Base-by-base conservation (phyloP, 2,797 vertebrate genomes). In the Morus bassanus region DNA sequence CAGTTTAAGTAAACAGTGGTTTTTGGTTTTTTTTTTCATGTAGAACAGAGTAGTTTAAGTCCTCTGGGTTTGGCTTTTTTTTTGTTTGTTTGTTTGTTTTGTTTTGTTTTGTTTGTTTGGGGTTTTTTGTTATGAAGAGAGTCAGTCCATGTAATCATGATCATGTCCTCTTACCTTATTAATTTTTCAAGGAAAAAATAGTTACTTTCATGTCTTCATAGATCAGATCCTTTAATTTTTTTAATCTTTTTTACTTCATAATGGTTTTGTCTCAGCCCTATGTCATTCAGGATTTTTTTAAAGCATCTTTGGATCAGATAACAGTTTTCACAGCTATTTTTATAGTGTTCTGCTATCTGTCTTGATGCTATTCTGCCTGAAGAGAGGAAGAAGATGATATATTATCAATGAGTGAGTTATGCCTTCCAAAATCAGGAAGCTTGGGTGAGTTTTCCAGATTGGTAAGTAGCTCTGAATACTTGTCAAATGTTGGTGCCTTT, bases 181-280 rank as follows among this genome's bases (percentile, higher is more conserved):
- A 43, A 11, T 10, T 37, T 77, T 77, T 77, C 3, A 4, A 56
- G 27, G 12, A 37, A 78, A 73, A 53, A 41, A 23, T 15, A 51
- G 7, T 43, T 70, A 25, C 18, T 69, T 2, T 46, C 3, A 8
- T 56, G 7, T 50, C 11, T 65, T 67, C 13, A 22, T n/a, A 45
- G 41, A 33, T 67, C 4, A 56, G 11, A n/a, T 41, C 7, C 6
- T 6, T 1, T n/a, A 7, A 10, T 25, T 10, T 82, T 54, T 61
- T 43, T 2, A 28, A 45, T 11, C 1, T 6, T 17, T 25, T 61
- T 45, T 2, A 18, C 16, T 5, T 11, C 7, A 8, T 31, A 27
- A 3, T 50, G 3, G 7, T 48, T 80, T 85, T 64, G 3, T 50
- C 59, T 87, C 39, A 59, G 31, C 11, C 4, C 5, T 33, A 0